phyloP scores from a whole-genome alignment of 2,888 invertebrate species.

The Apoda limacodes region DNA sequence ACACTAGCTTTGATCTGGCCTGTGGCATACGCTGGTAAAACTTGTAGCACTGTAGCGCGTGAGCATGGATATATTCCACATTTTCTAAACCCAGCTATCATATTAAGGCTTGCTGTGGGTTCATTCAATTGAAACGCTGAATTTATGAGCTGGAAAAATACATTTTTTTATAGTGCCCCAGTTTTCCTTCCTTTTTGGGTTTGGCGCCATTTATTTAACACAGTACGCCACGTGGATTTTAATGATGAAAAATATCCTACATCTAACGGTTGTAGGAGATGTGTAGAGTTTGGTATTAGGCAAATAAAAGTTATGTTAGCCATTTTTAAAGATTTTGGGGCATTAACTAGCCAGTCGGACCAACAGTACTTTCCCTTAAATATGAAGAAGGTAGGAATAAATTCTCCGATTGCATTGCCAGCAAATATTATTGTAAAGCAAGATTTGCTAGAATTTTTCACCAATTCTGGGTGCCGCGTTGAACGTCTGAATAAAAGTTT shows the following conservation, averaged over 20 bases:
- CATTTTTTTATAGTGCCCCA: slow-evolving; percentile 15
- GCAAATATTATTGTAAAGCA: slow-evolving; percentile 11
- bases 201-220: slow-evolving; percentile 15
- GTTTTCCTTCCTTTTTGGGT: slow-evolving; percentile 14
- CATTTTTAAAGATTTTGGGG: slow-evolving; percentile 9
- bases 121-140: slow-evolving; percentile 10
- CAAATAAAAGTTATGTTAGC: slow-evolving; percentile 12
- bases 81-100: slow-evolving; percentile 17
- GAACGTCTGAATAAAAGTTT: slow-evolving; percentile 6
- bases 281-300: slow-evolving; percentile 15
- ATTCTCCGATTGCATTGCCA: slow-evolving; percentile 14
- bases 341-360: slow-evolving; percentile 13
- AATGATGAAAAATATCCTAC: slow-evolving; percentile 17
- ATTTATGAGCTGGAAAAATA: slow-evolving; percentile 16
- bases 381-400: slow-evolving; percentile 13
- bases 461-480: slow-evolving; percentile 6
- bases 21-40: slow-evolving; percentile 14
- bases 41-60: slow-evolving; percentile 13
- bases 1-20: slow-evolving; percentile 10
- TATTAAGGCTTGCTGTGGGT: slow-evolving; percentile 15
- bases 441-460: slow-evolving; percentile 11
- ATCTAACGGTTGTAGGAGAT: slow-evolving; percentile 16
- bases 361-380: slow-evolving; percentile 13
- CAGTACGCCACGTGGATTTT: slow-evolving; percentile 13
- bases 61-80: slow-evolving; percentile 17